Evolutionary conservation across 2,888 invertebrate genomes (phyloP).

Genomic region (Cataglyphis livida): DNA sequence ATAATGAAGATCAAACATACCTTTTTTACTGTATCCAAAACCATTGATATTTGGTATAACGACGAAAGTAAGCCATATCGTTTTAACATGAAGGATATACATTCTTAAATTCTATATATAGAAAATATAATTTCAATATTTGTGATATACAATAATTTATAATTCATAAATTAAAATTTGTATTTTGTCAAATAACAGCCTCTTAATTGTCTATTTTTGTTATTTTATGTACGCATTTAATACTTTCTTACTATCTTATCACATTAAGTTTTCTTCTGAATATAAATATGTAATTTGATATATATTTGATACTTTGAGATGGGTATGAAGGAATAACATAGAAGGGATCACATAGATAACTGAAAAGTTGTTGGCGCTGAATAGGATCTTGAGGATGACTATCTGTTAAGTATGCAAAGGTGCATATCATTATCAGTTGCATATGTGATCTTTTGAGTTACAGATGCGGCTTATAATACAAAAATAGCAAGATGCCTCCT

Average conservation of each 20-base stretch:
- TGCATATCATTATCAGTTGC: slow-evolving; percentile 1
- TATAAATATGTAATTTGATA: neutral
- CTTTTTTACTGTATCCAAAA: slow-evolving; percentile 76
- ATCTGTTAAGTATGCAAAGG: neutral
- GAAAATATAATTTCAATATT: slow-evolving; percentile 16
- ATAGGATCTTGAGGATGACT: neutral
- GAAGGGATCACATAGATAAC: neutral
- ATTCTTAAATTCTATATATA: slow-evolving; percentile 25
- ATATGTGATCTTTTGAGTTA: slow-evolving; percentile 27
- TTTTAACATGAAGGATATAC: neutral
- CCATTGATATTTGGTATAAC: slow-evolving; percentile 47
- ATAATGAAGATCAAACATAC: slow-evolving; percentile 61
- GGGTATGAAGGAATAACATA: neutral
- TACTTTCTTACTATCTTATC: neutral
- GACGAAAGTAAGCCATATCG: slow-evolving; percentile 18
- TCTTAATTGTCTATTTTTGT: neutral
- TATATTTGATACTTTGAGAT: neutral
- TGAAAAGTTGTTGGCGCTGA: neutral
- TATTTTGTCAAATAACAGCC: neutral
- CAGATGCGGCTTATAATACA: neutral
- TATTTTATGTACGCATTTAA: neutral
- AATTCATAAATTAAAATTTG: neutral
- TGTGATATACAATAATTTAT: neutral
- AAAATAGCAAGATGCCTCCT: neutral
- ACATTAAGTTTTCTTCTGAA: neutral